A percentile compares a stretch with the other conserved stretches of the same genome.
phyloP scores from a whole-genome alignment of 2,888 invertebrate genomes.

The Pristionchus japonicus region DNA sequence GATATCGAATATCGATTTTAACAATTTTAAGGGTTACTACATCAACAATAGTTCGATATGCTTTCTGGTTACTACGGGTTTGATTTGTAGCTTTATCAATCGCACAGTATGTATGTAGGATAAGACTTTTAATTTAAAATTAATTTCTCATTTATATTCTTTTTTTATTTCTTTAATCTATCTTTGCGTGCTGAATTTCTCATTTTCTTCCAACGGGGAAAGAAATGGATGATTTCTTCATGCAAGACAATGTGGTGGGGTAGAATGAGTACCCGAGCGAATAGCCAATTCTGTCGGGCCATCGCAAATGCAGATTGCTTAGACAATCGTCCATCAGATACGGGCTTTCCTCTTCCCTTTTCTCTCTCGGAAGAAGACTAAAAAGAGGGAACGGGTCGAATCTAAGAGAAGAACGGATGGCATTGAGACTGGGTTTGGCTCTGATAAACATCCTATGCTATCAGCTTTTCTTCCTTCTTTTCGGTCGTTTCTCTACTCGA shows the following conservation, averaged over 20 bases:
- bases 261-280: not conserved
- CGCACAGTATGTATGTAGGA: no score
- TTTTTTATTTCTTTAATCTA: not conserved
- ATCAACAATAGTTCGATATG: no score
- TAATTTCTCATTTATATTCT: not conserved
- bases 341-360: not conserved
- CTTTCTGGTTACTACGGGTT: no score
- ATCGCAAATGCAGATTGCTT: constrained; percentile 26
- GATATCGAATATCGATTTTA: no score
- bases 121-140: no score
- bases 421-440: not conserved
- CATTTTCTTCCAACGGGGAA: not conserved
- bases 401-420: not conserved
- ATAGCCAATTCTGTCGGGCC: constrained; percentile 1
- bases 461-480: not conserved
- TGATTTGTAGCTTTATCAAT: no score
- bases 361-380: not conserved
- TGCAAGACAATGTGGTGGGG: not conserved
- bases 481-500: not conserved
- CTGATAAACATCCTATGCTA: not conserved
- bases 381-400: not conserved
- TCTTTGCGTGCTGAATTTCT: no score
- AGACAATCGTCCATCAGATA: constrained; percentile 21
- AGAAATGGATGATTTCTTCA: not conserved
- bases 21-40: no score